phyloP scores from a whole-genome alignment of 2,888 invertebrate genomes.

The Sympetrum striolatum region DNA sequence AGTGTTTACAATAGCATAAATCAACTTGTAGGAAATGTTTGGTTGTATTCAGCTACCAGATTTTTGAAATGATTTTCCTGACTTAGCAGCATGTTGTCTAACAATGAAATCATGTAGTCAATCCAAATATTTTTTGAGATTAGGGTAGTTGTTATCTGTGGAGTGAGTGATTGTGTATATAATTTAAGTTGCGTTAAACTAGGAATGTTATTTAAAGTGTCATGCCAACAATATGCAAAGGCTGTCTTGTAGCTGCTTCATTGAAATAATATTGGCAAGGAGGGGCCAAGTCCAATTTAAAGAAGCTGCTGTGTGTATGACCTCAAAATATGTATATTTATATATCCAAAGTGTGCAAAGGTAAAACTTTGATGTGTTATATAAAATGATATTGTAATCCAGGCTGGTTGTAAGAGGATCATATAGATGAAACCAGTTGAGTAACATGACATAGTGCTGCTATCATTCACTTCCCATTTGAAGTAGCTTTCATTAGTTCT shows the following conservation, averaged over 20 bases:
- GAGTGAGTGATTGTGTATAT: conserved; percentile 9
- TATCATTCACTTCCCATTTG: background rate
- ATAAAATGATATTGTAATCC: conserved; percentile 28
- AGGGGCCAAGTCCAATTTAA: conserved; percentile 14
- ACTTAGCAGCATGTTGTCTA: too few relatives aligned
- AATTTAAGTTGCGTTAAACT: conserved; percentile 8
- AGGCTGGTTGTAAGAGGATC: conserved; percentile 42
- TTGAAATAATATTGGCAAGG: conserved; percentile 6
- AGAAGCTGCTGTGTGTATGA: conserved; percentile 12
- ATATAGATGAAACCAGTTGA: conserved; percentile 29
- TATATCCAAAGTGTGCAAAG: conserved; percentile 18
- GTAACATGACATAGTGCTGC: conserved; percentile 37
- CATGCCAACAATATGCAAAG: background rate
- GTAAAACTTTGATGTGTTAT: conserved; percentile 35
- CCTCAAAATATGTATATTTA: conserved; percentile 32
- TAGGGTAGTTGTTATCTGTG: background rate
- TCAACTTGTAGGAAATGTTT: too few relatives aligned
- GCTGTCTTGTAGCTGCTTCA: conserved; percentile 32
- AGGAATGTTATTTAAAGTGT: conserved; percentile 8
- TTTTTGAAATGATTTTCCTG: too few relatives aligned
- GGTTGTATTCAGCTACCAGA: too few relatives aligned
- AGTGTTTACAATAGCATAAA: too few relatives aligned
- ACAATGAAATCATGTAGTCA: background rate
- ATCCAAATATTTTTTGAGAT: background rate
- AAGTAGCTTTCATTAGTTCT: background rate